Evolutionary conservation across 35 echinoderm and acorn worm species (phyloP), one percentile per base, ranked within the genome.

Genomic region (Apostichopus californicus): DNA sequence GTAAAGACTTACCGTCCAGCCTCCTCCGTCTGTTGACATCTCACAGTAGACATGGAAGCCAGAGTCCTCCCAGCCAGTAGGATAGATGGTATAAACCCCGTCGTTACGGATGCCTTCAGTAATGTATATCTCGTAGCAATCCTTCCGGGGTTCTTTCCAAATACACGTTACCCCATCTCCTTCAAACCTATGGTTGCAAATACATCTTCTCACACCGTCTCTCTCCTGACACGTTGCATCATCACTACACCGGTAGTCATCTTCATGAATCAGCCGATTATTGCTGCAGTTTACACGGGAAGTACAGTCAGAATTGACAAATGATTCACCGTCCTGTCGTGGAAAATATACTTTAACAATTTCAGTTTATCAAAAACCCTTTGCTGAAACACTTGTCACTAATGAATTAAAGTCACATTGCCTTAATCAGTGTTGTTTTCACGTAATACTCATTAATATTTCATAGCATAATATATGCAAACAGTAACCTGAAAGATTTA

Each of bases 21-120:
- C 79, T 55, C 79, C 79, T 82, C 79, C 79, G 14, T 82, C 79
- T 53, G 79, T 82, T 24, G 79, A 82, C 79, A 82, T 82, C 34
- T 82, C 79, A 82, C 79, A 82, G 18, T 82, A 82, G 8, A 82
- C 79, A 1, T 3, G 79, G 46, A 82, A 82, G 14, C 79, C 55
- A 15, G 79, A 82, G 22, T 73, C 71, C 71, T 73, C 71, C 71
- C 71, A 73, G 15, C 71, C 71, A 73, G 71, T n/a, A 73, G 71
- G 71, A 73, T 17, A 73, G 20, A 73, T 73, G 71, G 71, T 73
- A 22, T 73, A n/a, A 14, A 73, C 71, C 14, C 71, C 71, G 20
- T 73, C 71, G 5, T 22, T 73, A 6, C n/a, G 14, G 1, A 73
- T 20, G 20, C 71, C 71, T 21, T 34, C 28, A 34, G 20, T 18